Evolutionary conservation across 2,113 vertebrate species (phyloP), one percentile per base, ranked within the genome.

Genomic region (Tenebrosternarchus preto): DNA sequence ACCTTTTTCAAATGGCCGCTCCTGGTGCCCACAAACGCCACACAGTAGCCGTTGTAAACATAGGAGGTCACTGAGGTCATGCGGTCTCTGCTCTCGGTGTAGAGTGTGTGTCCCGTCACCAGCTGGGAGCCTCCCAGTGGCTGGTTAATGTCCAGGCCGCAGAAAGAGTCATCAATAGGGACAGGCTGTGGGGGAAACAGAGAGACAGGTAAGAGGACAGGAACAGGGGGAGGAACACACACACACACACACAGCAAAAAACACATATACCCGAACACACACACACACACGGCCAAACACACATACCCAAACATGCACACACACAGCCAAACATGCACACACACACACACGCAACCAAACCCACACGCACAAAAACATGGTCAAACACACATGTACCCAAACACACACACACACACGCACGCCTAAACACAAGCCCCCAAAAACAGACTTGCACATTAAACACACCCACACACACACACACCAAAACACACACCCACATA

Each of bases 141-240:
- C 89, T 99, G 98, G 93, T 99, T 99, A 93, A 99, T 99, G 91
- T 99, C 98, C 29, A 99, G 90, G 69, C 98, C 98, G 0, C 98
- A 99, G 93, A 99, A 99, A 3, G 95, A 96, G 91, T 99, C 98
- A 20, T 99, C 96, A 0, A 99, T 99, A 74, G 97, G 97, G 63
- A 99, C 97, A 0, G 98, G 98, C 98, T 99, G 85, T 53, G 84
- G 33, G 53, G 20, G 39, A 39, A 73, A 70, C n/a, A 74, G 68
- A 77, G 24, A n/a, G 25, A 17, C 25, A 60, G 31, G 29, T 73
- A 39, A n/a, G n/a, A 3, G 59, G 33, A 50, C 71, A 61, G 66
- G 59, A 24, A 74, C 39, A 78, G 12, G 27, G 29, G 2, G 46
- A 71, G 43, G 77, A 29, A 57, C 33, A 6, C 72, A 59, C 43